Conservation (phyloP, 2,888 invertebrate genomes). For the Heliconius cydno region DNA sequence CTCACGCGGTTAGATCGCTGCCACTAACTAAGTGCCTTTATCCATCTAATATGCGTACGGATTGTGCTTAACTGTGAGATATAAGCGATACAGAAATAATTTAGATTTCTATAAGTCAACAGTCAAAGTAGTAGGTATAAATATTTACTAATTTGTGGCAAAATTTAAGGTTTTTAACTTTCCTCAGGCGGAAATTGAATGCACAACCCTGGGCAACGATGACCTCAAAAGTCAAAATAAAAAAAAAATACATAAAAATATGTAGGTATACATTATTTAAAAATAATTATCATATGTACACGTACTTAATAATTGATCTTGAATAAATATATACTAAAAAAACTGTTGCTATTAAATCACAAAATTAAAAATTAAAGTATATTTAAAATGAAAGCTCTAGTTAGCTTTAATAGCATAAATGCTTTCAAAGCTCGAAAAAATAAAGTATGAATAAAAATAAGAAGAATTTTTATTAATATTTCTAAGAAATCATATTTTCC, state of each 20-base stretch:
- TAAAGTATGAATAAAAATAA: not conserved
- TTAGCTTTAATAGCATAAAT: not conserved
- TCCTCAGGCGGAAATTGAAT: too few species aligned
- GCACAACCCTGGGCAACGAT: too few species aligned
- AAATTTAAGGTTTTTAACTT: too few species aligned
- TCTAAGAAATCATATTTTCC: not conserved
- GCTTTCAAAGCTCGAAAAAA: not conserved
- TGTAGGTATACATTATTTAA: too few species aligned
- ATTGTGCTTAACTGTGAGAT: not conserved
- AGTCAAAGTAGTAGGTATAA: too few species aligned
- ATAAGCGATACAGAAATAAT: not conserved
- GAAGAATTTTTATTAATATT: conserved; percentile 4
- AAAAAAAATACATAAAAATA: too few species aligned
- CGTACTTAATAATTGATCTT: not conserved
- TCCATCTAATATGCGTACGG: conserved; percentile 29
- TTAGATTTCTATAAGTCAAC: too few species aligned
- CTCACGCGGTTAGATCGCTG: conserved; percentile 28
- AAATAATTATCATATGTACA: not conserved
- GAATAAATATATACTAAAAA: not conserved
- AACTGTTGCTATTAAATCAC: not conserved
- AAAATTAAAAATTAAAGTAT: not conserved
- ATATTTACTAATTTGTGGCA: too few species aligned
- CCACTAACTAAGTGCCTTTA: conserved; percentile 19
- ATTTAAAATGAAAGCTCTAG: not conserved
- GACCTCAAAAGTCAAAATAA: too few species aligned